Evolutionary conservation across 2,888 invertebrate genomes (phyloP).

Genomic region (Parapristionchus giblindavisi): DNA sequence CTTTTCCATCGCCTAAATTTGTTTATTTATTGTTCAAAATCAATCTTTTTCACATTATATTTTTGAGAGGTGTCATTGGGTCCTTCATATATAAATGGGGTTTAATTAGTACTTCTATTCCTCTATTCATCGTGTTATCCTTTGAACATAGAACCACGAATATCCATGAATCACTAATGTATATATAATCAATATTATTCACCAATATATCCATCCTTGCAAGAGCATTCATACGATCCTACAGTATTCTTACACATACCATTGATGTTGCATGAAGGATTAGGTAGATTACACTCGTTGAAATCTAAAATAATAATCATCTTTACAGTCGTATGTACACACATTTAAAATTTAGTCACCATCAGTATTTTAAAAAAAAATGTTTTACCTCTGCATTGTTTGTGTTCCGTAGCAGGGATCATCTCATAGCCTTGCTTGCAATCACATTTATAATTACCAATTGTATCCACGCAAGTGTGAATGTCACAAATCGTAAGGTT

Average conservation of each 20-base stretch:
- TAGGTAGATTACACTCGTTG: conserved; percentile 25
- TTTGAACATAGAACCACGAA: too few relatives aligned
- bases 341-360: too few relatives aligned
- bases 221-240: conserved; percentile 30
- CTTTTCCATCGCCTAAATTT: too few relatives aligned
- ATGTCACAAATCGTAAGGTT: conserved; percentile 10
- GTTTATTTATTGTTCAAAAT: too few relatives aligned
- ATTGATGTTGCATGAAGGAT: not conserved
- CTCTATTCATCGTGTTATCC: too few relatives aligned
- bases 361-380: not conserved
- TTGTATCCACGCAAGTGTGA: conserved; percentile 29
- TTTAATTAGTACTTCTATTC: too few relatives aligned
- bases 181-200: not conserved
- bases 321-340: too few relatives aligned
- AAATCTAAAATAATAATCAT: conserved; percentile 6
- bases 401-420: not conserved
- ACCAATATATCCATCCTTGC: conserved; percentile 36
- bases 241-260: conserved; percentile 26
- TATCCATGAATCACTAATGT: too few relatives aligned
- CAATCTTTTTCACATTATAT: too few relatives aligned
- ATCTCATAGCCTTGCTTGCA: conserved; percentile 28
- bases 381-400: not conserved
- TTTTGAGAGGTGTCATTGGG: too few relatives aligned
- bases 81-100: too few relatives aligned
- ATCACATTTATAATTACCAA: conserved; percentile 31